Conservation (phyloP, 2,888 invertebrate genomes). For the Chorisops tibialis region DNA sequence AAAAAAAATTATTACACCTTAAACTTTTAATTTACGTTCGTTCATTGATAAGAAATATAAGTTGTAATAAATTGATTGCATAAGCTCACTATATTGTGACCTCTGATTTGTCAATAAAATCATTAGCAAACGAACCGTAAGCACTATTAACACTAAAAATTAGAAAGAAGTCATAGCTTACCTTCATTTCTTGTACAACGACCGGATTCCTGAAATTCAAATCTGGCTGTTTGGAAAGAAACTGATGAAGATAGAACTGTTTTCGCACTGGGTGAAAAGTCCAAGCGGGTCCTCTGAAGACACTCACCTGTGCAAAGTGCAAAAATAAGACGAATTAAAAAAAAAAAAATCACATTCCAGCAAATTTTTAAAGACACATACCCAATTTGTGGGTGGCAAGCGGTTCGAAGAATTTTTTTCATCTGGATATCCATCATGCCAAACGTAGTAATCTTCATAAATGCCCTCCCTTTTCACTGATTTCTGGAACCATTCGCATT, state of each 20-base stretch:
- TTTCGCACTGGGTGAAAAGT: slow-evolving; percentile 62
- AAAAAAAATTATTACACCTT: no score
- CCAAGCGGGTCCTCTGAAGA: slow-evolving; percentile 71
- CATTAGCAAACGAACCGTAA: no score
- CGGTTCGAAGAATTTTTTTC: slow-evolving; percentile 35
- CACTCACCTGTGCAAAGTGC: slow-evolving; percentile 55
- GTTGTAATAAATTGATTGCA: no score
- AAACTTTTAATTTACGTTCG: no score
- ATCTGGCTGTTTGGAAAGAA: slow-evolving; percentile 68
- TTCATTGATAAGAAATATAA: no score
- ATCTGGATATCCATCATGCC: slow-evolving; percentile 51
- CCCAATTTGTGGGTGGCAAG: slow-evolving; percentile 58
- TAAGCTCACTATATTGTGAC: no score
- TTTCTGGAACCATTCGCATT: slow-evolving; percentile 65
- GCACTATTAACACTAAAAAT: no score
- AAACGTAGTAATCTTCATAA: slow-evolving; percentile 69
- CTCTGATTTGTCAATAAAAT: no score
- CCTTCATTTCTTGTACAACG: slow-evolving; percentile 64
- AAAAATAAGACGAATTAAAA: slow-evolving; percentile 27
- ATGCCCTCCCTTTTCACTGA: slow-evolving; percentile 59
- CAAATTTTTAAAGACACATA: slow-evolving; percentile 37
- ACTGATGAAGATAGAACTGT: slow-evolving; percentile 73
- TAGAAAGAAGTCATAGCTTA: slow-evolving; percentile 35
- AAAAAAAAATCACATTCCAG: not conserved
- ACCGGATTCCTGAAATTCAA: slow-evolving; percentile 67